These are phyloP conservation scores for Chaetodon trifascialis DNA, from an alignment of 2,113 vertebrate genomes.

Conservation along the genomic window DNA sequence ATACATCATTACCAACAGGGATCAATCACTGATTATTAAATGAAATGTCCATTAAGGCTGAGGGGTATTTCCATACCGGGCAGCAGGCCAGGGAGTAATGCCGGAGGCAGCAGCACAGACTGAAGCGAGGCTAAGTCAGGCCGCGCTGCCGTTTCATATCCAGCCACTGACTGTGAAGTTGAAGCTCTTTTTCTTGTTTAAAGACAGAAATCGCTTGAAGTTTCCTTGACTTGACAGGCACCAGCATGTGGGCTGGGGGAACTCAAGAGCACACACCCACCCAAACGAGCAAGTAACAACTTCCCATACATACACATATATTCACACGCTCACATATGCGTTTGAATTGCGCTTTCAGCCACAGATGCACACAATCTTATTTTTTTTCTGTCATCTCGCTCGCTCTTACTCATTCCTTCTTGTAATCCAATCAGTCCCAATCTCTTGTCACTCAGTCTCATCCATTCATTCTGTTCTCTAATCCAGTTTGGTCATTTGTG, in stretches of 20 bases:
- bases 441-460: slow-evolving; percentile 23
- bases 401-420: slow-evolving; percentile 12
- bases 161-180: slow-evolving; percentile 36
- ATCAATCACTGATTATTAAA: slow-evolving; percentile 83
- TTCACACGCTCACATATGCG: background rate
- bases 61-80: slow-evolving; percentile 75
- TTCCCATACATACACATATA: background rate
- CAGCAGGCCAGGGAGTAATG: slow-evolving; percentile 56
- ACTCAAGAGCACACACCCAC: slow-evolving; percentile 16
- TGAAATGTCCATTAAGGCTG: slow-evolving; percentile 78
- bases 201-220: slow-evolving; percentile 29
- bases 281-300: background rate
- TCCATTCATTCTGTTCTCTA: slow-evolving; percentile 1
- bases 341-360: background rate
- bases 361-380: background rate
- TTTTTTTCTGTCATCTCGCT: slow-evolving; percentile 1
- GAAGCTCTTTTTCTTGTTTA: slow-evolving; percentile 5
- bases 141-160: slow-evolving; percentile 19
- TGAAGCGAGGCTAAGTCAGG: slow-evolving; percentile 30
- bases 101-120: slow-evolving; percentile 35
- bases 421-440: slow-evolving; percentile 30
- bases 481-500: background rate
- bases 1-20: slow-evolving; percentile 77
- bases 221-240: slow-evolving; percentile 36
- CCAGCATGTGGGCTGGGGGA: slow-evolving; percentile 16